Base-by-base conservation (phyloP, 1,140 invertebrate genomes). In the Drosophila athabasca region DNA sequence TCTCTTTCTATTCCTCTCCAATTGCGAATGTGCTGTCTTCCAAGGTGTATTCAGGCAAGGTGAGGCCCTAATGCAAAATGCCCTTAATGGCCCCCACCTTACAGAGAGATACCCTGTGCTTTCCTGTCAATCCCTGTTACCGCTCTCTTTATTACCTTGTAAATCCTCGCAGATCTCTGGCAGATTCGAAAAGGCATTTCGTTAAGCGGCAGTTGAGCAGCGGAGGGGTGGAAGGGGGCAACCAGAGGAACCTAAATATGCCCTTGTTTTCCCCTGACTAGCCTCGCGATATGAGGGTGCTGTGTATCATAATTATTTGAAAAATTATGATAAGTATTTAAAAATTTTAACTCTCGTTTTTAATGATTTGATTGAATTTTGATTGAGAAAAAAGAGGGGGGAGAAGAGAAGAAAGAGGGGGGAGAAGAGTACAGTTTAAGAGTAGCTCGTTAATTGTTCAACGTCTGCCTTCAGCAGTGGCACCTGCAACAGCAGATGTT, bases 181-280 rank as follows among this genome's bases (percentile, higher is more conserved):
- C 17, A 19, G 66, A 78, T 78, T 76, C 71, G 57, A 66, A 58
- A 66, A 59, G 55, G 43, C 60, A 69, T 75, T 31, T 58, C 68
- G 70, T 74, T 31, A 31, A 31, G 70, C 59, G 55, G 59, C 54
- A 45, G 69, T 74, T 60, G 54, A 68, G 49, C 68, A 54, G 44
- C 54, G 31, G 39, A 19, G 22, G 13, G 45, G 7, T 6, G 35
- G 17, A 19, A 19, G 17, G 17, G 17, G 17, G 17, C 1, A 19
- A 19, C 17, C 17, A 19, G 17, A 19, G 17, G 17, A 19, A 19
- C 17, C 17, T 19, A 19, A 19, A 19, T 57, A n/a, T 35, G 35
- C 8, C 35, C 35, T 9, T 11, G 11, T 39, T 11, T 3, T 39
- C 8, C 54, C 54, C 44, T 57, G 54, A 57, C 45, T 57, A 57